Conservation (phyloP, 2,888 invertebrate genomes). For the Cheilosia scutellata region DNA sequence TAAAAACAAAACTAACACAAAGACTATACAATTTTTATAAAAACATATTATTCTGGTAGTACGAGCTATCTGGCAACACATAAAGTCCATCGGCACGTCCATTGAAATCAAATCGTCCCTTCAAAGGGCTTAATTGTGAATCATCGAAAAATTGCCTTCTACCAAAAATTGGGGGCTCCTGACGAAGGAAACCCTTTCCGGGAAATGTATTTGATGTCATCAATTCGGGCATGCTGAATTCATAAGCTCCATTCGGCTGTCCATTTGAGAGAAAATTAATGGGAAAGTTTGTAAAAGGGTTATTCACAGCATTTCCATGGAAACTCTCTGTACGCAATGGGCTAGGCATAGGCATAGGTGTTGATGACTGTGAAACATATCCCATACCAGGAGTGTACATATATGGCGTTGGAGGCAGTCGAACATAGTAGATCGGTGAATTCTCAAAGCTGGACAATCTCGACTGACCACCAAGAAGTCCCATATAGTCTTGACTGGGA, state of each 20-base stretch:
- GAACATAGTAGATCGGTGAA: conserved; percentile 94
- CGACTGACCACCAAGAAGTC: conserved; percentile 21
- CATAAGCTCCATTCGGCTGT: conserved; percentile 66
- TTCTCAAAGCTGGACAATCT: conserved; percentile 85
- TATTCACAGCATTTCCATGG: conserved; percentile 85
- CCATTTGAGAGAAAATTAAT: conserved; percentile 93
- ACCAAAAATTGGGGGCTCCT: conserved; percentile 68
- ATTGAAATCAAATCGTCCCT: conserved; percentile 63
- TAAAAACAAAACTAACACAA: conserved; percentile 23
- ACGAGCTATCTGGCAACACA: conserved; percentile 58
- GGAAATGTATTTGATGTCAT: conserved; percentile 60
- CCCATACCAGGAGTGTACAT: conserved; percentile 93
- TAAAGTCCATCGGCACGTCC: conserved; percentile 62
- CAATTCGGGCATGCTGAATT: conserved; percentile 59
- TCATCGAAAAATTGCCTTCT: conserved; percentile 58
- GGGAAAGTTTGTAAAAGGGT: conserved; percentile 91
- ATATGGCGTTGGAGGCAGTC: conserved; percentile 93
- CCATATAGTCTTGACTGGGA: conserved; percentile 53
- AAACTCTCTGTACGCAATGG: conserved; percentile 85
- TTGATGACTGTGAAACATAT: conserved; percentile 85
- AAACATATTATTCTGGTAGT: conserved; percentile 59
- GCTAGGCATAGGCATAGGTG: conserved; percentile 78
- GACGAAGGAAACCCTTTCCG: conserved; percentile 64
- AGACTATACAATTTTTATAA: background rate
- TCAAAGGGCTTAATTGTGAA: conserved; percentile 42